Conservation (phyloP, 2,888 invertebrate species). For the Caenorhabditis zanzibari region DNA sequence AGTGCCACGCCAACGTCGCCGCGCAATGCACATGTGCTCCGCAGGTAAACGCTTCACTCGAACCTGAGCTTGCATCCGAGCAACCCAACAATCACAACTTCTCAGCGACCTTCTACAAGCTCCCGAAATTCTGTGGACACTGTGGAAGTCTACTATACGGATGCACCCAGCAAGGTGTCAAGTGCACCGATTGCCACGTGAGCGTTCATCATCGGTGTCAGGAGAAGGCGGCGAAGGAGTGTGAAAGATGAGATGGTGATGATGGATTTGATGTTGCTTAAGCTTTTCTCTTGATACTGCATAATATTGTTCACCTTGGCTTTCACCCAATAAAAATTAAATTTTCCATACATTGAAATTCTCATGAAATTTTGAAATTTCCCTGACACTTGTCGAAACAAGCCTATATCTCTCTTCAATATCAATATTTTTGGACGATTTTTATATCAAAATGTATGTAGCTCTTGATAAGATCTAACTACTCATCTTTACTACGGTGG, state of each 20-base stretch:
- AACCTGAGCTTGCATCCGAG: constrained; percentile 9
- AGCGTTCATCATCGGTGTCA: constrained; percentile 54
- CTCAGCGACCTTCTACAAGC: constrained; percentile 25
- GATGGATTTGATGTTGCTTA: not conserved
- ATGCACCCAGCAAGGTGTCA: constrained; percentile 31
- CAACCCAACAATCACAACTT: constrained; percentile 50
- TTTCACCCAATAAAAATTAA: too few relatives aligned
- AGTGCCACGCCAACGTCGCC: constrained; percentile 22
- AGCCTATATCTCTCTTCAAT: too few relatives aligned
- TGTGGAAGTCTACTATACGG: constrained; percentile 54
- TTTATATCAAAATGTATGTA: too few relatives aligned
- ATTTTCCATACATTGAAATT: too few relatives aligned
- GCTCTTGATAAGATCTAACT: too few relatives aligned
- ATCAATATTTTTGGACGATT: too few relatives aligned
- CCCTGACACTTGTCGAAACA: too few relatives aligned
- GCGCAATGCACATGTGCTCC: constrained; percentile 45
- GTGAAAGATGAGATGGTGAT: constrained; percentile 15
- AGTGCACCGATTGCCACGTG: constrained; percentile 35
- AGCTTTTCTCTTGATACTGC: not conserved
- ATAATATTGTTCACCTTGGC: too few relatives aligned
- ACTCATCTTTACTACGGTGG: too few relatives aligned
- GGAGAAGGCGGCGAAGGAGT: constrained; percentile 42
- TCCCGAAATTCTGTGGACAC: constrained; percentile 53
- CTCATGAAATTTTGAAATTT: too few relatives aligned
- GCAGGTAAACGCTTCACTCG: not conserved